Evolutionary conservation across 2,797 vertebrate genomes (phyloP).

Genomic region (Mormyrus proboscirostris): DNA sequence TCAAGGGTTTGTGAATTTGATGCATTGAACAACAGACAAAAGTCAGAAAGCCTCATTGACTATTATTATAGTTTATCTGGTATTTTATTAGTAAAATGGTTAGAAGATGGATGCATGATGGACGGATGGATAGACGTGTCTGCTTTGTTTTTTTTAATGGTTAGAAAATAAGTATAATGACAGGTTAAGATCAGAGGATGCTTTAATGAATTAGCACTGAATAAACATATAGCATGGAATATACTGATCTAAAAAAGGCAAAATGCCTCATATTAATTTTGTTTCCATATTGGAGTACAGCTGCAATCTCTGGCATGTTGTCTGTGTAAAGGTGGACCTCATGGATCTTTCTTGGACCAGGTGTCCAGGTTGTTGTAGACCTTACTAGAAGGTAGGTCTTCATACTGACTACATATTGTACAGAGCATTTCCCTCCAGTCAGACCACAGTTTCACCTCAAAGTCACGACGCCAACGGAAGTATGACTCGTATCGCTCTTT

Average conservation of each 20-base stretch:
- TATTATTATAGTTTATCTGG: too few relatives aligned
- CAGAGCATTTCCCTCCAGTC: background rate
- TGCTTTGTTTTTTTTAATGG: too few relatives aligned
- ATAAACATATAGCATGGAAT: background rate
- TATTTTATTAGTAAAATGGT: background rate
- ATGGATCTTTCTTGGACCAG: conserved; percentile 66
- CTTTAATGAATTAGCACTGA: background rate
- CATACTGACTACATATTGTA: background rate
- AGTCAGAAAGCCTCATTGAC: background rate
- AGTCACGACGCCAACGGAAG: background rate
- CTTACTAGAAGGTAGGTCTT: conserved; percentile 42
- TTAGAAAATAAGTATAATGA: background rate
- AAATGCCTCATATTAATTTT: background rate
- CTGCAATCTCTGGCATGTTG: background rate
- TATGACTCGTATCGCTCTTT: background rate
- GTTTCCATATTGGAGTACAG: background rate
- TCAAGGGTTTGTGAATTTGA: background rate
- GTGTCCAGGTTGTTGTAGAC: conserved; percentile 63
- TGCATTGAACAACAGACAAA: background rate
- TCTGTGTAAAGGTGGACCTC: conserved; percentile 36
- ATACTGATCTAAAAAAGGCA: background rate
- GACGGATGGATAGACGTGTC: too few relatives aligned
- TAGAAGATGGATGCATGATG: background rate
- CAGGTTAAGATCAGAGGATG: background rate
- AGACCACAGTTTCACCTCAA: background rate